Base-by-base conservation (phyloP, 2,888 invertebrate species). In the Agrotis exclamationis region DNA sequence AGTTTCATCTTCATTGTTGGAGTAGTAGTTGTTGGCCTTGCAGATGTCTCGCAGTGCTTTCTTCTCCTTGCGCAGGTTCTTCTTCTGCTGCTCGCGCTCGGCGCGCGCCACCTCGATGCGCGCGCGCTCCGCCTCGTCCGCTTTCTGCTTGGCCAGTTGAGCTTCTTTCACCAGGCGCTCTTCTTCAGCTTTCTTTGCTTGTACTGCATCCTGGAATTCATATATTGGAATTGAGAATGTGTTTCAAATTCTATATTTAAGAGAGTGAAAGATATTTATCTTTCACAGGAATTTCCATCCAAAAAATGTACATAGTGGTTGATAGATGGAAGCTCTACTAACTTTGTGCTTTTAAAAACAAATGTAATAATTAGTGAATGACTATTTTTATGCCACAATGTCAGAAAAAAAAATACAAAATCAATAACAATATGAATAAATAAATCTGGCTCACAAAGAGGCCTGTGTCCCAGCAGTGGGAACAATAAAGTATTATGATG, bases 71-170 rank as follows among this genome's bases (percentile, higher is more conserved):
- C 99, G 98, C 48, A 99, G 92, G 50, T 97, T 97, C 90, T 98
- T 98, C 92, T 99, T 99, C 83, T 97, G 97, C 20, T 97, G 97
- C 88, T 99, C 99, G 48, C 98, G 97, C 88, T 99, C 99, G 70
- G 98, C 98, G 63, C 99, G 97, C 28, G 98, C 97, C 4, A 97
- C 97, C 79, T 99, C 98, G 63, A 98, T 97, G 85, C 97, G 97
- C 1, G 98, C 98, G 84, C 98, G 97, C 91, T 99, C 98, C 51
- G 97, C 98, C 66, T 98, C 98, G 22, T 98, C 98, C 18, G 97
- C 97, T 85, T 97, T 97, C 88, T 98, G 98, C 89, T 97, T 98
- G 51, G 98, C 98, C 53, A 97, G 90, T 75, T 97, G 97, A 0
- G 97, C 97, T 92, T 98, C 98, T 64, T 97, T 97, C 7, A 97